A percentile compares a stretch with the other conserved stretches of the same genome.
phyloP scores from a whole-genome alignment of 1,140 invertebrate genomes.

The Scylla paramamosain region DNA sequence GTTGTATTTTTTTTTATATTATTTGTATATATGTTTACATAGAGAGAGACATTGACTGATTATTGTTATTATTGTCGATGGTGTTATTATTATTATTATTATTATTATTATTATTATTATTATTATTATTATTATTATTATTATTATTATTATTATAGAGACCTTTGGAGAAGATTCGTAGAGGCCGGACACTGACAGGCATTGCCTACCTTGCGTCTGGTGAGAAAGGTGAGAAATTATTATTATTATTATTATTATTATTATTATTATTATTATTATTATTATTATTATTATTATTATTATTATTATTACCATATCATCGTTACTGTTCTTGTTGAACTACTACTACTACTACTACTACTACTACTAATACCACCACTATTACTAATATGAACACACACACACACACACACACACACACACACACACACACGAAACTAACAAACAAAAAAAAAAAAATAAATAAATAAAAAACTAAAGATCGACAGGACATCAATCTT shows the following conservation, averaged over 20 bases:
- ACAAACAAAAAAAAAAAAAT: not conserved
- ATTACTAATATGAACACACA: not conserved
- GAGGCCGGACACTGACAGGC: too few species aligned
- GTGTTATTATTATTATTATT: not conserved
- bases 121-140: not conserved
- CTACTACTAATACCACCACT: too few species aligned
- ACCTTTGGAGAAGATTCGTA: too few species aligned
- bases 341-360: too few species aligned
- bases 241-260: constrained; percentile 38
- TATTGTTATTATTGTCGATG: too few species aligned
- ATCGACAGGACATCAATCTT: too few species aligned
- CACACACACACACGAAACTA: not conserved
- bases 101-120: constrained; percentile 38
- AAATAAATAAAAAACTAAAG: too few species aligned
- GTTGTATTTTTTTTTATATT: not conserved
- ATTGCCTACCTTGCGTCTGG: too few species aligned
- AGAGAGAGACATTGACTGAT: too few species aligned
- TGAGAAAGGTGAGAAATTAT: too few species aligned
- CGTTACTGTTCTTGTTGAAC: too few species aligned
- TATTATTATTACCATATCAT: too few species aligned
- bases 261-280: constrained; percentile 11
- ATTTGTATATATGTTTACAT: not conserved
- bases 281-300: not conserved
- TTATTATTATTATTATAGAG: not conserved
- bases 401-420: not conserved